Base-by-base conservation (phyloP, 2,888 invertebrate genomes). In the Lampropteryx suffumata region DNA sequence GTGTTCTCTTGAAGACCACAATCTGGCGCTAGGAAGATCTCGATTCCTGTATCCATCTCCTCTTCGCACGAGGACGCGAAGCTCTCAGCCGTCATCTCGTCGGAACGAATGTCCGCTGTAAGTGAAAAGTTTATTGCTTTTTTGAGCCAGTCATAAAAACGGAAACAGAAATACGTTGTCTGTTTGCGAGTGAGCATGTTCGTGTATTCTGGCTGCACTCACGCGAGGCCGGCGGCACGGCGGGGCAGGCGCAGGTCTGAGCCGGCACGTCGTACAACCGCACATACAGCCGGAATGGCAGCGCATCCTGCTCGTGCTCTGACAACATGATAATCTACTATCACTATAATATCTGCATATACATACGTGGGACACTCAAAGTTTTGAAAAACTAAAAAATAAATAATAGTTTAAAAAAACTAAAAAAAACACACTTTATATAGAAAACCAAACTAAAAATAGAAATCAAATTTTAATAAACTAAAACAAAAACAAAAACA, bases 211-310 rank as follows among this genome's bases (percentile, higher is more conserved):
- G 21, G 11, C 2, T 30, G 11, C 9, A 11, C 11, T 7, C 11
- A 30, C 2, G n/a, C n/a, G 17, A 4, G 17, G 17, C 3, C 17
- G 17, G 17, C 3, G 11, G n/a, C 2, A 26, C 11, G 10, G 9
- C 34, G 50, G 54, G 12, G 37, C 78, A 78, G 1, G 72, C 61
- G 46, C 77, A 79, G 29, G 37, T 21, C 8, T 34, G 55, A 9
- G 65, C 65, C 11, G 41, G 54, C 8, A 62, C 61, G 56, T 84
- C 83, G 48, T 55, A 65, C 28, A 79, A 59, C 1, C 82, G 75
- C 34, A 83, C 11, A 59, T 84, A 84, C 37, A 87, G 51, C 0
- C 87, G 73, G 29, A 87, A 75, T 1, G 85, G 84, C 6, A 77
- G 61, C 27, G 21, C 48, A n/a, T 76, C 72, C 45, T 73, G 72